Evolutionary conservation across 2,888 invertebrate species (phyloP), one percentile per base, ranked within the genome.

Genomic region (Phytoseiulus persimilis): DNA sequence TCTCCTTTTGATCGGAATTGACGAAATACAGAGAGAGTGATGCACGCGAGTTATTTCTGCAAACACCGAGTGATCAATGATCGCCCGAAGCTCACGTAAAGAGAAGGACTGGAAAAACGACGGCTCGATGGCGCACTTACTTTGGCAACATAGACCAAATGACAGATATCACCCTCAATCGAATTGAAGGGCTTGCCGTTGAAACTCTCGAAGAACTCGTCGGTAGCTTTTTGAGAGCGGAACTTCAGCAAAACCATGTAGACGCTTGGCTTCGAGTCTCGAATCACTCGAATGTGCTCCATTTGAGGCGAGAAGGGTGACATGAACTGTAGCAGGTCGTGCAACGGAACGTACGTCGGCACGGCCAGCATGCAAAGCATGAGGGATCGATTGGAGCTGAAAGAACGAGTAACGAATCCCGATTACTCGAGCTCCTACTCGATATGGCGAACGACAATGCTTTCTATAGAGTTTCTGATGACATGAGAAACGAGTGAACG

Each of bases 151-250:
- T 98, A 99, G 31, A 98, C 98, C 92, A 98, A 95, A 92, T 97
- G 96, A 92, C 99, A 99, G 83, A 97, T 93, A 91, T 96, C 96
- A 0, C 97, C 96, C 93, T 99, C 99, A 91, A 99, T 94, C 5
- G 96, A 96, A 93, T 98, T 99, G 93, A 96, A 99, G 0, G 96
- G 96, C 0, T 95, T 95, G 0, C 98, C 98, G 93, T 99, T 98
- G 92, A 96, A 99, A 0, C 96, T 96, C 91, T 95, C 94, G 93
- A 97, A 98, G 93, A 99, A 99, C 92, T 97, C 96, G 91, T 95
- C 95, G 0, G 99, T 97, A 5, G 96, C 95, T 90, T 94, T 94
- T 94, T 96, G 94, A 91, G 92, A 91, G 90, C 90, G 90, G 90
- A 89, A 91, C 91, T 83, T 46, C 91, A 90, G 46, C 90, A 83